A percentile compares a stretch with the other conserved stretches of the same genome.
These are phyloP conservation scores for Colinus virginianus DNA, from an alignment of 2,113 vertebrate genomes.

Conservation along the genomic window DNA sequence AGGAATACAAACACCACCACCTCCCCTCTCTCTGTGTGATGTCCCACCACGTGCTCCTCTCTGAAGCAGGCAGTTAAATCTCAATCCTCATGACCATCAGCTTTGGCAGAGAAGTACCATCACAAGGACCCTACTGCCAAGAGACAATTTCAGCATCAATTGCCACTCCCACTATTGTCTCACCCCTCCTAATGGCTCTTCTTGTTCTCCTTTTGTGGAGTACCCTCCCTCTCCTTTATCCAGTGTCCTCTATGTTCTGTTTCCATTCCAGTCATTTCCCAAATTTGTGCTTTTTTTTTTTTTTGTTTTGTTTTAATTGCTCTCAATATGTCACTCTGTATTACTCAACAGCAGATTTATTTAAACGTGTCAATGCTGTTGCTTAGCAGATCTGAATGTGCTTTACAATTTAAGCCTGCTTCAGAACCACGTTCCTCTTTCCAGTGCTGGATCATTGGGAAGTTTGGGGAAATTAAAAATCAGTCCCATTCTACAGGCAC, in stretches of 20 bases:
- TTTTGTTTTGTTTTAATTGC: slow-evolving; percentile 53
- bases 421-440: background rate
- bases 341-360: slow-evolving; percentile 62
- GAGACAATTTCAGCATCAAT: background rate
- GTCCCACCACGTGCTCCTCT: background rate
- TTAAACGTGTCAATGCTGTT: slow-evolving; percentile 65
- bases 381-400: slow-evolving; percentile 59
- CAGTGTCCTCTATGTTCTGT: background rate
- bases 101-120: background rate
- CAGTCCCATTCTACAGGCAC: background rate
- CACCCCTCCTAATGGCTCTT: background rate
- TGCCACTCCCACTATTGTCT: background rate
- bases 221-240: slow-evolving; percentile 15
- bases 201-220: background rate
- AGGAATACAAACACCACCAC: background rate
- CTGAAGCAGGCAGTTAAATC: background rate
- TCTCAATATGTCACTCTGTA: slow-evolving; percentile 68
- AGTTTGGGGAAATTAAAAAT: background rate
- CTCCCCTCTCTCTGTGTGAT: background rate
- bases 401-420: slow-evolving; percentile 12
- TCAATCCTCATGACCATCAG: background rate
- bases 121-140: background rate
- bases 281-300: background rate
- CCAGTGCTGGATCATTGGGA: slow-evolving; percentile 4
- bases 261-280: slow-evolving; percentile 42